Conservation (phyloP, 2,888 invertebrate species). For the Tipula lateralis region DNA sequence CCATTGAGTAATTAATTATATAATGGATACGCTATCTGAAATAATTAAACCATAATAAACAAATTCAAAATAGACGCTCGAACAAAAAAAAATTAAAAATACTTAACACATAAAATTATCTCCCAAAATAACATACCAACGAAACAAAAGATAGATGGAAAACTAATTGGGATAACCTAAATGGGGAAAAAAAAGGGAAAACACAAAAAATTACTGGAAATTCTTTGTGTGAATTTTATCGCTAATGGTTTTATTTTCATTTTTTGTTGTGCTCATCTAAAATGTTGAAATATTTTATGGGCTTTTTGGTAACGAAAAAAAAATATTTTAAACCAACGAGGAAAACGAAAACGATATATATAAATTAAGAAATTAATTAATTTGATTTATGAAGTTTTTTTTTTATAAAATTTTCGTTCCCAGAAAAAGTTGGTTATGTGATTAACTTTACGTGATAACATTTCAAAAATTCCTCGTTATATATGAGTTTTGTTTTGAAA, state of each 20-base stretch:
- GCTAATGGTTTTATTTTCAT: not conserved
- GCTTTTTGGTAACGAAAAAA: not conserved
- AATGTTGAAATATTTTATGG: slow-evolving; percentile 19
- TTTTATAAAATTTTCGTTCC: not conserved
- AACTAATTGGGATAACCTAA: slow-evolving; percentile 19
- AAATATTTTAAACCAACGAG: not conserved
- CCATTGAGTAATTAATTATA: not conserved
- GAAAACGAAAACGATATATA: not conserved
- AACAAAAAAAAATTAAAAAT: not conserved
- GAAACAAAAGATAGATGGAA: not conserved
- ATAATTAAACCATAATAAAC: not conserved
- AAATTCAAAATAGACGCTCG: not conserved
- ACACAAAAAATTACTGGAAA: not conserved
- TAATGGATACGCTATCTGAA: not conserved
- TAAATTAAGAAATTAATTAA: slow-evolving; percentile 11
- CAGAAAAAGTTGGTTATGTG: not conserved
- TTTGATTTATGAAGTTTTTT: slow-evolving; percentile 7
- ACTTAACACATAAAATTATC: not conserved
- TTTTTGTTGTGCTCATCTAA: slow-evolving; percentile 1
- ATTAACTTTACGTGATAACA: slow-evolving; percentile 4
- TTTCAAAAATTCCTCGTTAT: not conserved
- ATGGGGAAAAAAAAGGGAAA: not conserved
- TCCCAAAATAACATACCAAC: not conserved
- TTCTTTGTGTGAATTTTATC: slow-evolving; percentile 19
- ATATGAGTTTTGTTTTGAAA: not conserved